Conservation (phyloP, 2,113 vertebrate species). For the Cyanoliseus patagonus region DNA sequence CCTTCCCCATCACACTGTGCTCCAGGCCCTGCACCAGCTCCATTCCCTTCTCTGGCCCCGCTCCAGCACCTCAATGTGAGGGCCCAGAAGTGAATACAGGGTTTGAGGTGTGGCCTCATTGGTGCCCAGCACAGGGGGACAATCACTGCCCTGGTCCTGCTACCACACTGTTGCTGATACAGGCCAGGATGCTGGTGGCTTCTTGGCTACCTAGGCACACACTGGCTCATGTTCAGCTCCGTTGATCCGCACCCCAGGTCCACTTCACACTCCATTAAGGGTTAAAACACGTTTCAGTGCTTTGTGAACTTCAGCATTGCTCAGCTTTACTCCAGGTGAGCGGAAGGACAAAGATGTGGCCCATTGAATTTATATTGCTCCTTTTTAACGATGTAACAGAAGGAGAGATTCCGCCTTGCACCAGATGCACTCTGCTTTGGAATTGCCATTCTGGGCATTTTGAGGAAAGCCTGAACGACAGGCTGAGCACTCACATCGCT, state of each 20-base stretch:
- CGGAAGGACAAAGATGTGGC: neutral
- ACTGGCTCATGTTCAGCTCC: neutral
- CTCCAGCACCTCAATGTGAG: neutral
- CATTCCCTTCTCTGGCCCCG: accelerated
- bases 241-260: neutral
- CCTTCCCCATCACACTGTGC: neutral
- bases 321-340: neutral
- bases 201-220: neutral
- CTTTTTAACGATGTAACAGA: neutral
- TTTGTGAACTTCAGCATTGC: neutral
- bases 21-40: neutral
- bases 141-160: neutral
- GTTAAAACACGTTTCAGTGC: neutral
- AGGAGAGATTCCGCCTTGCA: neutral
- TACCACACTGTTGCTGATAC: neutral
- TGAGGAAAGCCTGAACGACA: neutral
- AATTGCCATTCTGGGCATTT: neutral
- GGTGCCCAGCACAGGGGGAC: no score
- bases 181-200: neutral
- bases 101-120: no score
- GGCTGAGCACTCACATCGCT: neutral
- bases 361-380: neutral
- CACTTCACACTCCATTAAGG: neutral
- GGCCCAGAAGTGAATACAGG: neutral
- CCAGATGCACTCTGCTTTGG: neutral